Evolutionary conservation across 2,113 vertebrate species (phyloP).

Genomic region (Petroica traversi): DNA sequence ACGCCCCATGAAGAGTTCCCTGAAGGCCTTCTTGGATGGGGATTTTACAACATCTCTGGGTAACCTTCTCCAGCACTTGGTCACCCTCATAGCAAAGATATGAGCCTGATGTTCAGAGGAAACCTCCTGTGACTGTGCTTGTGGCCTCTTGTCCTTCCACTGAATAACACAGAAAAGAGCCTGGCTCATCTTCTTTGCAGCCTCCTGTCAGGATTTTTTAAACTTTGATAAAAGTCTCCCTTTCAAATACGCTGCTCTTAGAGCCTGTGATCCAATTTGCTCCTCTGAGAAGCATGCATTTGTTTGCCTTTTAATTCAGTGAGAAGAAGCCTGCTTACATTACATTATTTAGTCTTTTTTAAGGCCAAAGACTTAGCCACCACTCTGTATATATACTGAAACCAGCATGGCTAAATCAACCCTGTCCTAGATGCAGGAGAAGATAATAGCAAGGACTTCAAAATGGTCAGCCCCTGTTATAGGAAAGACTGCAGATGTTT

Average conservation of each 20-base stretch:
- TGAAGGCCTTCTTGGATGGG: not conserved
- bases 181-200: accelerated
- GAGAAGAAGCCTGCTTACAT: not conserved
- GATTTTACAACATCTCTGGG: not conserved
- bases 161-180: not conserved
- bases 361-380: not conserved
- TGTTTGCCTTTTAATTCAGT: not conserved
- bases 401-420: not conserved
- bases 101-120: not conserved
- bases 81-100: not conserved
- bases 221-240: accelerated
- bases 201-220: not conserved
- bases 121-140: not conserved
- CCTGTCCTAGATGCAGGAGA: not conserved
- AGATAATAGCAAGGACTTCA: not conserved
- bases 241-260: not conserved
- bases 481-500: not conserved
- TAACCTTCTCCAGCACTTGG: not conserved
- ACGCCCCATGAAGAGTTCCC: accelerated
- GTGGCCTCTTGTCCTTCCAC: not conserved
- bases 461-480: not conserved
- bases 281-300: not conserved
- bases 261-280: not conserved
- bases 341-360: not conserved
- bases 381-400: not conserved